A percentile compares a stretch with the other conserved stretches of the same genome.
Conservation (phyloP, 2,888 invertebrate genomes). For the Stenoptilia bipunctidactyla region DNA sequence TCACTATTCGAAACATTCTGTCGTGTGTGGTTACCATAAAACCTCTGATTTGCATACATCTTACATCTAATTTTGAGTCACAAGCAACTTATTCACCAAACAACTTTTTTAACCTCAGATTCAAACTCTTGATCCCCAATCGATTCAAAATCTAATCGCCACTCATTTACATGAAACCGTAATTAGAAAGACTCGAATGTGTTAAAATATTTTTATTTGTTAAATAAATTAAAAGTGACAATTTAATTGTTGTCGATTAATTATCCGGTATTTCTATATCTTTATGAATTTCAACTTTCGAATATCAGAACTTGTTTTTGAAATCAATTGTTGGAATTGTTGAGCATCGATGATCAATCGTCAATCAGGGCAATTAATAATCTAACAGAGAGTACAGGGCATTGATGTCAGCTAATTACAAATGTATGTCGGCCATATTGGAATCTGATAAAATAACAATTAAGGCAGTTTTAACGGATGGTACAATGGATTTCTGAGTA, state of each 20-base stretch:
- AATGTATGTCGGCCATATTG: constrained; percentile 51
- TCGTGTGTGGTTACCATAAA: constrained; percentile 54
- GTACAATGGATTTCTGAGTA: constrained; percentile 41
- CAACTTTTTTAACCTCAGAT: constrained; percentile 36
- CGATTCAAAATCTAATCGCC: constrained; percentile 25
- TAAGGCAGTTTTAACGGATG: constrained; percentile 56
- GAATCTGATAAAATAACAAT: constrained; percentile 66
- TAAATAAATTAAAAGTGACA: constrained; percentile 1
- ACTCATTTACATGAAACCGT: constrained; percentile 42
- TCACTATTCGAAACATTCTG: constrained; percentile 25
- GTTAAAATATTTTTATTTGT: constrained; percentile 1
- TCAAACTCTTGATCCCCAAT: constrained; percentile 29
- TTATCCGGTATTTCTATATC: neutral
- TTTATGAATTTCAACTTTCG: neutral
- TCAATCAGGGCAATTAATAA: too few relatives aligned
- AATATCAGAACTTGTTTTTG: neutral
- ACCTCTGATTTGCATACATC: constrained; percentile 49
- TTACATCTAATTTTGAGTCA: constrained; percentile 41
- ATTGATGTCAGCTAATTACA: constrained; percentile 28
- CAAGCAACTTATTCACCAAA: constrained; percentile 54
- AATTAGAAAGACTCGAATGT: constrained; percentile 36
- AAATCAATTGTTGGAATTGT: constrained; percentile 17
- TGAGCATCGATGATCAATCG: constrained; percentile 18
- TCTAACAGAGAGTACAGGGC: too few relatives aligned
- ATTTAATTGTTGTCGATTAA: neutral